phyloP scores from a whole-genome alignment of 2,113 vertebrate genomes.

The Callospermophilus lateralis region DNA sequence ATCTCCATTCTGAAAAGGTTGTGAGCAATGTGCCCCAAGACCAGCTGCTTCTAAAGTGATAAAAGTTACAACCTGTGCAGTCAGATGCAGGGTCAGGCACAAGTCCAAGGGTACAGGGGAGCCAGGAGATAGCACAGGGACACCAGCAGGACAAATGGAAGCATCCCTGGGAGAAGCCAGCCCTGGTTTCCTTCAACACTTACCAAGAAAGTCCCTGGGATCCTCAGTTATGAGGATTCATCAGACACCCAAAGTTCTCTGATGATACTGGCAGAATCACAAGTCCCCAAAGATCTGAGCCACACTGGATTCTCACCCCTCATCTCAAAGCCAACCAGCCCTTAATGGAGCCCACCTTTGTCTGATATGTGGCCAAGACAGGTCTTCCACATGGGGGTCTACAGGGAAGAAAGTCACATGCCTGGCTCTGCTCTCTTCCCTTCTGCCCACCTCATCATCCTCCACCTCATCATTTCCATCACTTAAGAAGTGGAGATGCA shows the following conservation, averaged over 20 bases:
- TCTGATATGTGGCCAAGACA: not conserved
- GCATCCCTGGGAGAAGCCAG: not conserved
- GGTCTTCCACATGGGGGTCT: not conserved
- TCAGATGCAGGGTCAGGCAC: not conserved
- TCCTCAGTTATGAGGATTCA: not conserved
- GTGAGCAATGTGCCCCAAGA: not conserved
- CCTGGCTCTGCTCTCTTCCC: not conserved
- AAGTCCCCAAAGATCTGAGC: not conserved
- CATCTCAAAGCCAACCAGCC: not conserved
- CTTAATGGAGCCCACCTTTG: not conserved
- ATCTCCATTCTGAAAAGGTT: not conserved
- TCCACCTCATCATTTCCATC: not conserved
- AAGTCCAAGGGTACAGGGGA: not conserved
- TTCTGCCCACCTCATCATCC: not conserved
- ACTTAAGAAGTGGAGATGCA: not conserved
- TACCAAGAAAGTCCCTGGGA: not conserved
- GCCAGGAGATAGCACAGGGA: not conserved
- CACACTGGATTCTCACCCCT: not conserved
- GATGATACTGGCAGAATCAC: not conserved
- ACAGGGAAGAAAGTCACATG: not conserved
- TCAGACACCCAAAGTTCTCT: not conserved
- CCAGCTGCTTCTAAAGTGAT: not conserved
- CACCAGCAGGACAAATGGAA: not conserved
- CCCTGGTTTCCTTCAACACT: not conserved
- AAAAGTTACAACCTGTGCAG: not conserved